Evolutionary conservation across 1,140 invertebrate genomes (phyloP).

Genomic region (Zaprionus camerounensis): DNA sequence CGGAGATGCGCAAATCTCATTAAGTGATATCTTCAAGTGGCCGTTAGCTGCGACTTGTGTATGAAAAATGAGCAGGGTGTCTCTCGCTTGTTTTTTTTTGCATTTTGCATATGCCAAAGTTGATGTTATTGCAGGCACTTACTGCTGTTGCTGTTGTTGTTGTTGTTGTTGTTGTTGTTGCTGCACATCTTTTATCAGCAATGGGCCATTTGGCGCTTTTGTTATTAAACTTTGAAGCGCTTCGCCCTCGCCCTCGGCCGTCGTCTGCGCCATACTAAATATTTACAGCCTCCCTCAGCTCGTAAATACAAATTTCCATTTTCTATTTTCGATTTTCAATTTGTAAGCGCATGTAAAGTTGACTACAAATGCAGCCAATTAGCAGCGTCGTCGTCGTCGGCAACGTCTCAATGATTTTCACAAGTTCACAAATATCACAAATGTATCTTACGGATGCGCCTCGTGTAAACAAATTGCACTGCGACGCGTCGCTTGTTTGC

Average conservation of each 20-base stretch:
- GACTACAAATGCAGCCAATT: slow-evolving; percentile 78
- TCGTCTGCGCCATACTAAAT: slow-evolving; percentile 44
- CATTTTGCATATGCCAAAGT: slow-evolving; percentile 57
- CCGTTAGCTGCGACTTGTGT: slow-evolving; percentile 65
- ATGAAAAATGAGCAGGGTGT: slow-evolving; percentile 69
- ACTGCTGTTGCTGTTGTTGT: not conserved
- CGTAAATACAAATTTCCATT: slow-evolving; percentile 67
- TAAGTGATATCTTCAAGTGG: slow-evolving; percentile 83
- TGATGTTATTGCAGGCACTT: slow-evolving; percentile 12
- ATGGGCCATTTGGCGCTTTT: slow-evolving; percentile 75
- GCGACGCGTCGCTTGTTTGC: slow-evolving; percentile 49
- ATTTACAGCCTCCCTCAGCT: slow-evolving; percentile 56
- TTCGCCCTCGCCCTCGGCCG: slow-evolving; percentile 12
- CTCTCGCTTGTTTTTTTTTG: slow-evolving; percentile 38
- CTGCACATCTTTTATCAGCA: slow-evolving; percentile 68
- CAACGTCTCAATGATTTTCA: slow-evolving; percentile 74
- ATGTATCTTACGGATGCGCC: slow-evolving; percentile 73
- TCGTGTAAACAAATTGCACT: slow-evolving; percentile 67
- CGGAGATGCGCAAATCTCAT: slow-evolving; percentile 80
- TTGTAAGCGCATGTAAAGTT: slow-evolving; percentile 70
- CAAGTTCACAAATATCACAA: slow-evolving; percentile 75
- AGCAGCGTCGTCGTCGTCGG: slow-evolving; percentile 47
- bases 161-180: slow-evolving; percentile 22
- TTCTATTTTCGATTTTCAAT: slow-evolving; percentile 70
- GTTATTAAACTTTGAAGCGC: slow-evolving; percentile 61